Percentiles rank a stretch among this genome's conserved stretches.
These are phyloP conservation scores for Dichetophora obliterata DNA, from an alignment of 2,888 invertebrate genomes.

Conservation along the genomic window DNA sequence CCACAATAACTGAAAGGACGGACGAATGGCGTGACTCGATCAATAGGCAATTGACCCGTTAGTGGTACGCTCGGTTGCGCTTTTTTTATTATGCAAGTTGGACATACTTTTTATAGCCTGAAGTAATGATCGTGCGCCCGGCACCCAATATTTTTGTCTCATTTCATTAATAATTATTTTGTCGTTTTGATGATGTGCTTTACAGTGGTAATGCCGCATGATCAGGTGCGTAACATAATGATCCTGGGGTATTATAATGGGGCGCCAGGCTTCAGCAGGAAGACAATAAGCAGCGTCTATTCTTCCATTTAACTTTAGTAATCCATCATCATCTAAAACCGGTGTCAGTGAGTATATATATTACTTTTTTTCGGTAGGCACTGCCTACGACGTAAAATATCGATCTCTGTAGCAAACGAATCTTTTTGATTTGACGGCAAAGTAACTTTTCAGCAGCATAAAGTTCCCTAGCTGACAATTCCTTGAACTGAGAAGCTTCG, in stretches of 20 bases:
- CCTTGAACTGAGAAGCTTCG: neutral
- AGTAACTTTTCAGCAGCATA: neutral
- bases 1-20: neutral
- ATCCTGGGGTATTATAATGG: neutral
- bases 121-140: neutral
- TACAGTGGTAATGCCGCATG: neutral
- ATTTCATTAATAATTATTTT: neutral
- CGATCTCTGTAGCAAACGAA: neutral
- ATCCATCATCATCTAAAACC: neutral
- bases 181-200: neutral
- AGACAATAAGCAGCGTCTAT: neutral
- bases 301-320: neutral
- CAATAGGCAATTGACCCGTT: constrained; percentile 41
- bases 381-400: neutral
- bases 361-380: neutral
- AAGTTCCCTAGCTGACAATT: neutral
- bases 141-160: neutral
- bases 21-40: constrained; percentile 21
- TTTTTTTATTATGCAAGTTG: neutral
- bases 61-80: constrained; percentile 22
- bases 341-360: neutral
- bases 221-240: neutral
- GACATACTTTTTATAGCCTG: neutral
- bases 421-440: too few species aligned
- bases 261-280: neutral